Conservation (phyloP, 2,113 vertebrate species). For the Anolis carolinensis region DNA sequence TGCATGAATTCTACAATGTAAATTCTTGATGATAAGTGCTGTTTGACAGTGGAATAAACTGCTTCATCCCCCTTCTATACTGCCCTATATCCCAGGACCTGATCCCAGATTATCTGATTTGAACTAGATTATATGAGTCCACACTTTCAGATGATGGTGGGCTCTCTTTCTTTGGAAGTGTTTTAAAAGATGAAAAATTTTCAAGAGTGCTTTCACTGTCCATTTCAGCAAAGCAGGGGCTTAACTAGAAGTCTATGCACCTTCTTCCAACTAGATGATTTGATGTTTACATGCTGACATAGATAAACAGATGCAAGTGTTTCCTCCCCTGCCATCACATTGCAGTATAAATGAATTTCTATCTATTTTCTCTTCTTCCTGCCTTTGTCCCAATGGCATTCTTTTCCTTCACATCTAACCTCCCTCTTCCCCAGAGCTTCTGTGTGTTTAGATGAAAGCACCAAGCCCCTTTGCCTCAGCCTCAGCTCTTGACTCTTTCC, state of each 20-base stretch:
- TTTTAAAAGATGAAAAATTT: too few relatives aligned
- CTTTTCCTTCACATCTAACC: not conserved
- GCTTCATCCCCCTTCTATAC: too few relatives aligned
- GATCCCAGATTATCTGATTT: too few relatives aligned
- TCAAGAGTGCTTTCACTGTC: too few relatives aligned
- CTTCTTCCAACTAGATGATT: not conserved
- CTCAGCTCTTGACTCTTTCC: not conserved
- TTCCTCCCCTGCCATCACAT: not conserved
- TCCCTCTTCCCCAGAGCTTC: not conserved
- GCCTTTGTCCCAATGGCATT: not conserved
- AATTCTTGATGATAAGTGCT: too few relatives aligned
- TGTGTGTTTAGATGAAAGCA: conserved; percentile 4
- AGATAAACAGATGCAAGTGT: not conserved
- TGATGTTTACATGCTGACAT: not conserved
- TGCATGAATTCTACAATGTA: too few relatives aligned
- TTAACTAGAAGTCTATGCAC: not conserved
- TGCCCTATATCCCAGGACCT: too few relatives aligned
- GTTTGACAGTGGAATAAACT: too few relatives aligned
- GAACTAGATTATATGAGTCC: too few relatives aligned
- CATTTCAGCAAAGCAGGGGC: too few relatives aligned
- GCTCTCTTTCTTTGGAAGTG: too few relatives aligned
- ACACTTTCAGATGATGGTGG: too few relatives aligned
- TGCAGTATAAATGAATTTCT: not conserved
- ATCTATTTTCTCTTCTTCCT: not conserved
- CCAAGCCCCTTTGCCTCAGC: not conserved